phyloP scores from a whole-genome alignment of 2,113 vertebrate species.

The Neolamprologus devosi region DNA sequence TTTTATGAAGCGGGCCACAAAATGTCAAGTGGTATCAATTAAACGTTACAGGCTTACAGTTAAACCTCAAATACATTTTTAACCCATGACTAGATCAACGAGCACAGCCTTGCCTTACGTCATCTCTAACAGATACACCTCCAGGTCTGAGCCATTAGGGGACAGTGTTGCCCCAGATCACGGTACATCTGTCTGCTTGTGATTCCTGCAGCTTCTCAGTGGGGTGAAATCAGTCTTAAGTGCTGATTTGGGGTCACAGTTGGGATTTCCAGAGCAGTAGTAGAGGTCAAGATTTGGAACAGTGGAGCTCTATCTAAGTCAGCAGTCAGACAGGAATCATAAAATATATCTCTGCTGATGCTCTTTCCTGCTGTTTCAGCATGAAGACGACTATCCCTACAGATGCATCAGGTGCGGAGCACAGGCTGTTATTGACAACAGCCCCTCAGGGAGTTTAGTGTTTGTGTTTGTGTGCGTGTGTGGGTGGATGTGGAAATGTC shows the following conservation, averaged over 20 bases:
- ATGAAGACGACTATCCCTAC: not conserved
- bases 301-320: slow-evolving; percentile 19
- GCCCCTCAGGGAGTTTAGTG: not conserved
- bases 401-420: slow-evolving; percentile 38
- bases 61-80: not conserved
- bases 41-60: not conserved
- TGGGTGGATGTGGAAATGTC: not conserved
- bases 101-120: slow-evolving; percentile 9
- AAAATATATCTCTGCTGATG: slow-evolving; percentile 3
- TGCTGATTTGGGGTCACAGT: slow-evolving; percentile 49
- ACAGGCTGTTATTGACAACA: slow-evolving; percentile 32
- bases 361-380: slow-evolving; percentile 33
- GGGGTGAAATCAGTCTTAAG: slow-evolving; percentile 27
- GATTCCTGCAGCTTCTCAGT: not conserved
- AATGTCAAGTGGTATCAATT: not conserved
- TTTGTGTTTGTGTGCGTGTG: not conserved
- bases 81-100: not conserved
- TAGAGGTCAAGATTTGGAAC: slow-evolving; percentile 31
- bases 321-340: slow-evolving; percentile 34
- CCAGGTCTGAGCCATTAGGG: slow-evolving; percentile 25
- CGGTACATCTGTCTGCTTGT: not conserved
- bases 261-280: slow-evolving; percentile 33
- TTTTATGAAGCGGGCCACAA: not conserved
- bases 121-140: not conserved
- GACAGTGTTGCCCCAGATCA: slow-evolving; percentile 54